Evolutionary conservation across 2,797 vertebrate genomes (phyloP).

Genomic region (Enteromius treurensis): DNA sequence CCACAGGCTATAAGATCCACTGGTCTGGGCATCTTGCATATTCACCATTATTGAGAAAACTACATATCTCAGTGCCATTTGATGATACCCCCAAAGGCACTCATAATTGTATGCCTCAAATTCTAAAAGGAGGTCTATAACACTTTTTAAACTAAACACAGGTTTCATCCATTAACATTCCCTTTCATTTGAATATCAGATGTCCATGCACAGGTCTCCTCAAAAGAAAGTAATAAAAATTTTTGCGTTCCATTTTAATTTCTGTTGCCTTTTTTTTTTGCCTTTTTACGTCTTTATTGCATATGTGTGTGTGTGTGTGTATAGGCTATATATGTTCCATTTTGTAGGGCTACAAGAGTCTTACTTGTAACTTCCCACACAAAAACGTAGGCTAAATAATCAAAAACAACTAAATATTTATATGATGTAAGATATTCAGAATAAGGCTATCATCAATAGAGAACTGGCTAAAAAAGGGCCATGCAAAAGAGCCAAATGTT

Average conservation of each 20-base stretch:
- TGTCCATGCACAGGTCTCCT: not conserved
- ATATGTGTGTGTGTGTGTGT: too few relatives aligned
- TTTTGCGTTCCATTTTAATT: not conserved
- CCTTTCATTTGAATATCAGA: not conserved
- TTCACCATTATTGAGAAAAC: conserved; percentile 22
- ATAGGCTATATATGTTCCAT: too few relatives aligned
- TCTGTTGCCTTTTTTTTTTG: not conserved
- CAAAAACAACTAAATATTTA: not conserved
- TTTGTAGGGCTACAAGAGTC: not conserved
- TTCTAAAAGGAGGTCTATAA: not conserved
- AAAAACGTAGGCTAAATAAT: too few relatives aligned
- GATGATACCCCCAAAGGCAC: not conserved
- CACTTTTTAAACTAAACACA: not conserved
- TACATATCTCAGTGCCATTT: conserved; percentile 43
- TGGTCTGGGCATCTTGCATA: conserved; percentile 17
- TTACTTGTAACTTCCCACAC: not conserved
- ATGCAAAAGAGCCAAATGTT: not conserved
- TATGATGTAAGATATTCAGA: not conserved
- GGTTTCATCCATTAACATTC: not conserved
- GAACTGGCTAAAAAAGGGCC: not conserved
- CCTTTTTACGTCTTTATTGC: not conserved
- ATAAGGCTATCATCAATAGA: not conserved
- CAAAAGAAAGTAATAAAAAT: not conserved
- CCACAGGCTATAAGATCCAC: conserved; percentile 16
- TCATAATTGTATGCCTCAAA: conserved; percentile 13